These are phyloP conservation scores for Galerucella pusilla DNA, from an alignment of 2,888 invertebrate species.

Conservation along the genomic window DNA sequence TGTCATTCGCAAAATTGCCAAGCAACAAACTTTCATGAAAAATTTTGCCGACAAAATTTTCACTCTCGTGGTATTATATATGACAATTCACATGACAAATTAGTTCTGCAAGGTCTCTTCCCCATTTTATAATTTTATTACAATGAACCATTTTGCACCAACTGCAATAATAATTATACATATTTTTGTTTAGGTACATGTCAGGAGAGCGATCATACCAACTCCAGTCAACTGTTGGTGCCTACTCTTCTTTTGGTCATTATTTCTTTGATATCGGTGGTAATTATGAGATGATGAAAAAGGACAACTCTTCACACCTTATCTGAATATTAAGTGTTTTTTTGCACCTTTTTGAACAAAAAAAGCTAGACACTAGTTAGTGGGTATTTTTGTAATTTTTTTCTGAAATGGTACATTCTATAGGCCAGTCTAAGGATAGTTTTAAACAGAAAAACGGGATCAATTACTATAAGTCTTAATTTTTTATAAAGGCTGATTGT, in stretches of 20 bases:
- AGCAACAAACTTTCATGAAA: no score
- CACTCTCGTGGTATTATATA: no score
- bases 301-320: slow-evolving; percentile 53
- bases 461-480: background rate
- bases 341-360: slow-evolving; percentile 38
- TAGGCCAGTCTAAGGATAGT: slow-evolving; percentile 3
- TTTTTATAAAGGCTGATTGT: background rate
- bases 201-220: slow-evolving; percentile 52
- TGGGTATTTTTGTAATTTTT: slow-evolving; percentile 36
- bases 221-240: slow-evolving; percentile 50
- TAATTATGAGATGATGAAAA: slow-evolving; percentile 60
- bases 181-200: slow-evolving; percentile 54
- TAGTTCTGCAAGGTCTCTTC: no score
- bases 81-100: no score
- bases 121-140: no score
- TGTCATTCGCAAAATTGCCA: no score
- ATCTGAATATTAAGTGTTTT: slow-evolving; percentile 55
- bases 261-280: slow-evolving; percentile 48
- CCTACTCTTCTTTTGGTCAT: slow-evolving; percentile 53
- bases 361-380: slow-evolving; percentile 46
- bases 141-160: no score
- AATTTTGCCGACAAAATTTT: no score
- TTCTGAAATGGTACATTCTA: slow-evolving; percentile 28
- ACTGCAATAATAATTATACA: background rate
- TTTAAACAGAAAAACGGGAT: slow-evolving; percentile 13